Conservation (phyloP, 2,888 invertebrate genomes). For the Unio delphinus region DNA sequence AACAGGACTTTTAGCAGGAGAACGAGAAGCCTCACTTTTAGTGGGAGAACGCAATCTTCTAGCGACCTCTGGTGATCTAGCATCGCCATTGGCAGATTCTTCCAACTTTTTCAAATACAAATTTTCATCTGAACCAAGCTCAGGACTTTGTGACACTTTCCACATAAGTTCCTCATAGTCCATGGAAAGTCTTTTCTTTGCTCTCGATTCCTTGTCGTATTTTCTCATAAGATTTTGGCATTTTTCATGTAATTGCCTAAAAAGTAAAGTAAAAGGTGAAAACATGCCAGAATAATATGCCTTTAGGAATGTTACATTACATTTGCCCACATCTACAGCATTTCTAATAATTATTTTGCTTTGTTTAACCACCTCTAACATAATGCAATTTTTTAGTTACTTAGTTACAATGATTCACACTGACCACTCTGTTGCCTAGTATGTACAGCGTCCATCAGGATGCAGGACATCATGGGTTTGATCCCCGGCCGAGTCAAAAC, state of each 20-base stretch:
- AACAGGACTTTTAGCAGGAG: constrained; percentile 36
- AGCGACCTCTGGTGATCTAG: constrained; percentile 37
- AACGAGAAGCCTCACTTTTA: constrained; percentile 29
- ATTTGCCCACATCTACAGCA: background rate
- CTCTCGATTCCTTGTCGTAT: constrained; percentile 83
- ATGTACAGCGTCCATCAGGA: too few relatives aligned
- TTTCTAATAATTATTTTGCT: too few relatives aligned
- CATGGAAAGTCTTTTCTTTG: constrained; percentile 83
- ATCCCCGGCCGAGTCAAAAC: too few relatives aligned
- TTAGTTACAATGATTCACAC: too few relatives aligned
- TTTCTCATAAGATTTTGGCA: constrained; percentile 78
- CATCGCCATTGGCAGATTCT: constrained; percentile 44
- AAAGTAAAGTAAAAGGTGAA: constrained; percentile 29
- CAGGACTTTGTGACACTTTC: constrained; percentile 75
- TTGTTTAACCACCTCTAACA: too few relatives aligned
- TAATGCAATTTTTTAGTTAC: too few relatives aligned
- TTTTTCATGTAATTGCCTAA: constrained; percentile 79
- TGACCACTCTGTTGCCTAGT: too few relatives aligned
- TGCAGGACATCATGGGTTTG: too few relatives aligned
- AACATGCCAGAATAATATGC: background rate
- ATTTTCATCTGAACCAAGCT: constrained; percentile 53
- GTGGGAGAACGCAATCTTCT: constrained; percentile 42
- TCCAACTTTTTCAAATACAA: constrained; percentile 49
- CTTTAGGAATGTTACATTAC: background rate
- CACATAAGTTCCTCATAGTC: constrained; percentile 92